Conservation (phyloP, 1,140 invertebrate species). For the Drosophila rufa region DNA sequence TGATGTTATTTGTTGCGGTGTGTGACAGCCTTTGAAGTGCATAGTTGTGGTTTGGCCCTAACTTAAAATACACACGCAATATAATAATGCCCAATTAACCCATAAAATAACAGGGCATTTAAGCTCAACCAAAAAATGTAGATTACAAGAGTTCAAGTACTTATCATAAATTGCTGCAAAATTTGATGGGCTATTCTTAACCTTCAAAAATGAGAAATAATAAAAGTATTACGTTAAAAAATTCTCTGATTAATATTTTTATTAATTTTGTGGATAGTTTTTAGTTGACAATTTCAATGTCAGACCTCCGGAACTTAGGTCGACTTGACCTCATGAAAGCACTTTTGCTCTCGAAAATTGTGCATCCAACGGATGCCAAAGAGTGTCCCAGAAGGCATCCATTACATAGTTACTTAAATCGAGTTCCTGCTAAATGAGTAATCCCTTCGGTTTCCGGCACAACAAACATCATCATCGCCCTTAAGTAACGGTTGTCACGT, state of each 20-base stretch:
- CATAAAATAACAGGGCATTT: not conserved
- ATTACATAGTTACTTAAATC: constrained; percentile 26
- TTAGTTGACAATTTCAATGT: not conserved
- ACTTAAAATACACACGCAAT: not conserved
- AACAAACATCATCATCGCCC: constrained; percentile 25
- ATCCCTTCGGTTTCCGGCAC: constrained; percentile 22
- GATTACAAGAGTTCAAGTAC: too few relatives aligned
- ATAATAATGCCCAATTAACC: constrained; percentile 2
- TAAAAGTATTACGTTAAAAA: not conserved
- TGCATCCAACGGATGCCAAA: constrained; percentile 2
- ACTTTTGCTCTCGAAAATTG: not conserved
- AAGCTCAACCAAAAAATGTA: not conserved
- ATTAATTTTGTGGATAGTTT: not conserved
- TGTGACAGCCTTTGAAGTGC: constrained; percentile 23
- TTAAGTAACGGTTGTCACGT: constrained; percentile 29
- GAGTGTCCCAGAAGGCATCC: not conserved
- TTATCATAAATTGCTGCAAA: not conserved
- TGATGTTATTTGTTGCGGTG: constrained; percentile 19
- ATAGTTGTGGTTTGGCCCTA: constrained; percentile 7
- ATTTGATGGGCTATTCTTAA: not conserved
- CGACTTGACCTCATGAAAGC: not conserved
- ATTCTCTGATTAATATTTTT: not conserved
- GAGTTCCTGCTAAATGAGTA: constrained; percentile 26
- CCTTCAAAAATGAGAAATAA: not conserved
- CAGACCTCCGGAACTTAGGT: not conserved